These are phyloP conservation scores for Intellagama lesueurii DNA, from an alignment of 2,797 vertebrate species.

Conservation along the genomic window DNA sequence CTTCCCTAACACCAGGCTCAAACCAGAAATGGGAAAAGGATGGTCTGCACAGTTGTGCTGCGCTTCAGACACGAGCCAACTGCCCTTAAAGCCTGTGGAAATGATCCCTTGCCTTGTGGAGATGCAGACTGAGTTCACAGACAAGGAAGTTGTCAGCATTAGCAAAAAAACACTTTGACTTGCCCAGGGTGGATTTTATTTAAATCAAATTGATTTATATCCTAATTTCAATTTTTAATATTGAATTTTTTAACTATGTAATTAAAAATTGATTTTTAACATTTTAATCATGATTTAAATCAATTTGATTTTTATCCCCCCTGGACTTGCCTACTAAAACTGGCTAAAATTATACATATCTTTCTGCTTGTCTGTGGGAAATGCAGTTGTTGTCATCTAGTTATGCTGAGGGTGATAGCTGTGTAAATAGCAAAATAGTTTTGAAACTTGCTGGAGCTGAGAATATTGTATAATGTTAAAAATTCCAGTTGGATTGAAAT, in stretches of 20 bases:
- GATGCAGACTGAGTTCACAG: background rate
- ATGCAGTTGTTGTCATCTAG: background rate
- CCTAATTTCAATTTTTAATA: no score
- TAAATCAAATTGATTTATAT: no score
- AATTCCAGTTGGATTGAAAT: background rate
- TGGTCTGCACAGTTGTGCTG: background rate
- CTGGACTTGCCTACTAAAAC: background rate
- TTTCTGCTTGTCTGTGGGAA: background rate
- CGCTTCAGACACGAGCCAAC: background rate
- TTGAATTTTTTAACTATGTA: no score
- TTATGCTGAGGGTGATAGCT: background rate
- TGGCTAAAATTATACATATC: background rate
- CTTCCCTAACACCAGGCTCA: background rate
- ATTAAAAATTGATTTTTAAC: no score
- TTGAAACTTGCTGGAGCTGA: background rate
- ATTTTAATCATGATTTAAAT: no score
- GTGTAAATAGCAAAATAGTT: background rate
- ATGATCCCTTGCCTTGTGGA: background rate
- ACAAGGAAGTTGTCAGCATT: background rate
- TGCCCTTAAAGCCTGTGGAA: background rate
- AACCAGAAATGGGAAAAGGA: background rate
- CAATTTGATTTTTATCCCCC: no score
- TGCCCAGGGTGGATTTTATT: no score
- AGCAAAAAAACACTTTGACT: no score
- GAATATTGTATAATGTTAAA: background rate